Conservation (phyloP, 2,888 invertebrate genomes). For the Polymixis flavicincta region DNA sequence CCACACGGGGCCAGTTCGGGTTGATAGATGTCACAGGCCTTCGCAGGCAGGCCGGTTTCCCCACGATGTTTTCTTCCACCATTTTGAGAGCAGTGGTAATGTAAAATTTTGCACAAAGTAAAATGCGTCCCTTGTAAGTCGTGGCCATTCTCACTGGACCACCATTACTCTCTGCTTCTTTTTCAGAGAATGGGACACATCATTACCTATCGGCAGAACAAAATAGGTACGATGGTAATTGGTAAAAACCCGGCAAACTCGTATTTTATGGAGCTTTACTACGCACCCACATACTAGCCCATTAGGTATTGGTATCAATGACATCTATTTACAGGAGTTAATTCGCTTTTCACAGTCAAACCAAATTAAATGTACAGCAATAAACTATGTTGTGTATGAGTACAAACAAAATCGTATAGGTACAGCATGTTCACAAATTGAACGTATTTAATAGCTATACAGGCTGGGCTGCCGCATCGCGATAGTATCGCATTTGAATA, state of each 20-base stretch:
- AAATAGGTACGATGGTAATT: not conserved
- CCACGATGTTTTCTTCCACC: too few relatives aligned
- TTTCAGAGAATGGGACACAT: not conserved
- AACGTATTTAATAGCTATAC: constrained; percentile 32
- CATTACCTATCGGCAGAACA: not conserved
- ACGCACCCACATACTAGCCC: not conserved
- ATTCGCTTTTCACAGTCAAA: not conserved
- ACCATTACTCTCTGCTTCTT: too few relatives aligned
- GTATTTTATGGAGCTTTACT: not conserved
- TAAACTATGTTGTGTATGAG: constrained; percentile 14
- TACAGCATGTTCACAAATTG: constrained; percentile 29
- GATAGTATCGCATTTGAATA: constrained; percentile 44
- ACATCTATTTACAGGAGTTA: too few relatives aligned
- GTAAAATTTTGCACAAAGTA: too few relatives aligned
- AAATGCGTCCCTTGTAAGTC: too few relatives aligned
- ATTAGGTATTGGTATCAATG: not conserved
- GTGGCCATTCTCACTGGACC: too few relatives aligned
- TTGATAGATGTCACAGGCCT: too few relatives aligned
- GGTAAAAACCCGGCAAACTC: not conserved
- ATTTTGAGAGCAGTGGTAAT: too few relatives aligned
- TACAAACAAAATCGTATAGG: constrained; percentile 2
- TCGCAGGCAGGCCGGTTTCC: too few relatives aligned
- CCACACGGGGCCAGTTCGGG: too few relatives aligned
- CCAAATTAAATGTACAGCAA: not conserved
- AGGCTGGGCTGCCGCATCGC: constrained; percentile 17